These are phyloP conservation scores for Centropus bengalensis DNA, from an alignment of 2,113 vertebrate species.

Conservation along the genomic window DNA sequence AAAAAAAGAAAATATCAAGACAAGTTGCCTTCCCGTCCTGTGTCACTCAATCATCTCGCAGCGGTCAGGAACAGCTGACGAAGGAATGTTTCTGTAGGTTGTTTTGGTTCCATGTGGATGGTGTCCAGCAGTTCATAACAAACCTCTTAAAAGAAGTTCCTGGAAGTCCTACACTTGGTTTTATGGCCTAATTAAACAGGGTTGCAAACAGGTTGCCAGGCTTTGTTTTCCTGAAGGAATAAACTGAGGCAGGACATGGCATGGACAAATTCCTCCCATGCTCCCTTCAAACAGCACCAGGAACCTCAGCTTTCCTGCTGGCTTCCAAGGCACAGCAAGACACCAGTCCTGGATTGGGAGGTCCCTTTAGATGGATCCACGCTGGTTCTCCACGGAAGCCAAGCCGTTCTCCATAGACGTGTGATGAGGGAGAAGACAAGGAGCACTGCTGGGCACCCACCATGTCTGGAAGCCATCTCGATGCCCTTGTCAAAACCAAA, in stretches of 20 bases:
- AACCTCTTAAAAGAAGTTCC: background rate
- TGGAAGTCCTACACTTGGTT: background rate
- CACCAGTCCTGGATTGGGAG: background rate
- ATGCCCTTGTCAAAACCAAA: constrained; percentile 6
- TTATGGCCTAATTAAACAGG: background rate
- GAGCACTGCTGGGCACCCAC: background rate
- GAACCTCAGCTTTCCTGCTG: background rate
- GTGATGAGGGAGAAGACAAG: background rate
- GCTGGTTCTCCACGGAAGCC: too few relatives aligned
- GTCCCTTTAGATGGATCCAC: background rate
- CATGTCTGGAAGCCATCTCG: background rate
- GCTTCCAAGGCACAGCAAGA: background rate
- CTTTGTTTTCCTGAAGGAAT: background rate
- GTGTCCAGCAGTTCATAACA: background rate
- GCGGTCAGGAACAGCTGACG: background rate
- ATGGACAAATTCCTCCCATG: accelerated
- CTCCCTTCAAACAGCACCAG: background rate
- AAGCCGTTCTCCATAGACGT: background rate
- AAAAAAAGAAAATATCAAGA: background rate
- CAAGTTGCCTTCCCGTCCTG: background rate
- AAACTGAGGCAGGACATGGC: background rate
- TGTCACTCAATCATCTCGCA: background rate
- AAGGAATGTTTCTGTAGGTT: background rate
- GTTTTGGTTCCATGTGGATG: background rate
- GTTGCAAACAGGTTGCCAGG: background rate